These are phyloP conservation scores for Adoxophyes honmai DNA, from an alignment of 1,140 invertebrate species.

Conservation along the genomic window DNA sequence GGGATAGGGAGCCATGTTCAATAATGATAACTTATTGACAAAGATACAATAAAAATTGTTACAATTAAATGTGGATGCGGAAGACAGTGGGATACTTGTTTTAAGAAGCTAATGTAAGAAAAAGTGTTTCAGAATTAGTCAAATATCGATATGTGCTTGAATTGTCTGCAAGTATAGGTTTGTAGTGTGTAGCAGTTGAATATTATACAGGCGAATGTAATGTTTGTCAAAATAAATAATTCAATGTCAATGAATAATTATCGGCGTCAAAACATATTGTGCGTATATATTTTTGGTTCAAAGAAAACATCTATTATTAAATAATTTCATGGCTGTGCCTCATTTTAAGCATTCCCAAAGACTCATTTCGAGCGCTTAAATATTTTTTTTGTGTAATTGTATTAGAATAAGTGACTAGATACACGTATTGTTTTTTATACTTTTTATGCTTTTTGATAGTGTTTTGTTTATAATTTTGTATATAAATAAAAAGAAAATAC, in stretches of 20 bases:
- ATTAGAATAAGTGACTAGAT: background rate
- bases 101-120: no score
- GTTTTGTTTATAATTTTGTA: slow-evolving; percentile 12
- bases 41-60: no score
- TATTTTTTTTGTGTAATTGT: background rate
- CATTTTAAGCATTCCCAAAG: slow-evolving; percentile 8
- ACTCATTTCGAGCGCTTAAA: background rate
- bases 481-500: slow-evolving; percentile 6
- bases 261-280: background rate
- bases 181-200: background rate
- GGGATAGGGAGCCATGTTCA: no score
- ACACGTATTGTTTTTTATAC: slow-evolving; percentile 5
- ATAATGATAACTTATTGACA: no score
- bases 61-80: no score
- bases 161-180: slow-evolving; percentile 7
- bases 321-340: slow-evolving; percentile 2
- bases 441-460: slow-evolving; percentile 6
- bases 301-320: background rate
- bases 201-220: background rate
- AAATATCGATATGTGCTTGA: no score
- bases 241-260: no score
- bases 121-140: no score
- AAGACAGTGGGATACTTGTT: no score
- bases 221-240: no score
- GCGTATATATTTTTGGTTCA: background rate